Base-by-base conservation (phyloP, 64 coral and sea anemone species). In the Dendronephthya gigantea region DNA sequence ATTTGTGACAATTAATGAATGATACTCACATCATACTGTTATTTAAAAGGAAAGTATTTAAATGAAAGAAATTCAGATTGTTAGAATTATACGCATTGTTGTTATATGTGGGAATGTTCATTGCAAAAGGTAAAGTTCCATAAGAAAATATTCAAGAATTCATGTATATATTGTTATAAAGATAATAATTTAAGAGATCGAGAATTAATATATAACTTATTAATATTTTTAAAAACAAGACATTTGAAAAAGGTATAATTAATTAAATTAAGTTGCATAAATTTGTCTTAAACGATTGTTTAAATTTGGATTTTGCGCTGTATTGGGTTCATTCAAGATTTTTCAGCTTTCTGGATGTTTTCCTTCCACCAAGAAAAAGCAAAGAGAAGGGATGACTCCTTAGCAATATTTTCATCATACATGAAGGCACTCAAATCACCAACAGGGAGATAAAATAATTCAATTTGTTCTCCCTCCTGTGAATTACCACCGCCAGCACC, bases 301-400 rank as follows among this genome's bases (percentile, higher is more conserved):
- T n/a, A n/a, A n/a, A n/a, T n/a, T n/a, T n/a, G n/a, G n/a, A n/a
- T n/a, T n/a, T n/a, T n/a, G n/a, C n/a, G n/a, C n/a, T n/a, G n/a
- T n/a, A n/a, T n/a, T n/a, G n/a, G n/a, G n/a, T n/a, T n/a, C n/a
- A n/a, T n/a, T n/a, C n/a, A n/a, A n/a, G n/a, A n/a, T n/a, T n/a
- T n/a, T 45, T 45, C 41, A 45, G 41, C 88, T 40, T 59, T 62
- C 14, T 88, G 92, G 84, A 92, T 90, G 50, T 97, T 98, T 9
- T 93, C 79, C 48, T 91, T 88, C 82, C 89, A 98, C 95, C 95
- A 98, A 86, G 93, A 87, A 17, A 98, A 93, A 56, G 92, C 95
- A 98, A 98, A 98, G 30, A 98, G 66, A 3, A 98, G 82, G 62
- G 89, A 92, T 37, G 69, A 25, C 2, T 92, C 87, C 87, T 92